phyloP scores from a whole-genome alignment of 2,113 vertebrate genomes.

The Sturnus vulgaris region DNA sequence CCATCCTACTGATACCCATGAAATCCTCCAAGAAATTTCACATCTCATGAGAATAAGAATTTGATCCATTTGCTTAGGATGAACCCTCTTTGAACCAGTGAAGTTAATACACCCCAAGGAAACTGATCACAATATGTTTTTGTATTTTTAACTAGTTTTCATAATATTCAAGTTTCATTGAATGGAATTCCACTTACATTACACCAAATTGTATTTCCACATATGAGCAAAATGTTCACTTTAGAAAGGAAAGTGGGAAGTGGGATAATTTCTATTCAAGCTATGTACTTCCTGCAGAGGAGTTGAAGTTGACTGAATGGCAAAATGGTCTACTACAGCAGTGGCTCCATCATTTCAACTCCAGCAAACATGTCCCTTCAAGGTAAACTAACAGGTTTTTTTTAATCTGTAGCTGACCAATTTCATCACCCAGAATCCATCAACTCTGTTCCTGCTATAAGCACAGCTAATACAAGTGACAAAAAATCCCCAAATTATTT shows the following conservation, averaged over 20 bases:
- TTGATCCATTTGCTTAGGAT: neutral
- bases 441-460: neutral
- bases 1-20: neutral
- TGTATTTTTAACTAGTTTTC: neutral
- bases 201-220: slow-evolving; percentile 1
- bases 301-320: neutral
- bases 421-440: neutral
- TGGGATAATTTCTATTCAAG: neutral
- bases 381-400: neutral
- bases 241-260: neutral
- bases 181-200: slow-evolving; percentile 3
- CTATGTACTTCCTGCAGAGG: neutral
- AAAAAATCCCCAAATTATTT: neutral
- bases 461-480: neutral
- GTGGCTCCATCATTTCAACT: neutral
- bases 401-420: neutral
- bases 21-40: neutral
- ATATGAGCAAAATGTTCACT: neutral
- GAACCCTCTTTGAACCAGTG: neutral
- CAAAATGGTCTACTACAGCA: neutral
- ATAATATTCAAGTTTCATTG: neutral
- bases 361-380: neutral
- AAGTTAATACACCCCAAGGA: neutral
- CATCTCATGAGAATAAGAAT: neutral
- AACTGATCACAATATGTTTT: neutral